Conservation (phyloP, 2,888 invertebrate species). For the Chorisops tibialis region DNA sequence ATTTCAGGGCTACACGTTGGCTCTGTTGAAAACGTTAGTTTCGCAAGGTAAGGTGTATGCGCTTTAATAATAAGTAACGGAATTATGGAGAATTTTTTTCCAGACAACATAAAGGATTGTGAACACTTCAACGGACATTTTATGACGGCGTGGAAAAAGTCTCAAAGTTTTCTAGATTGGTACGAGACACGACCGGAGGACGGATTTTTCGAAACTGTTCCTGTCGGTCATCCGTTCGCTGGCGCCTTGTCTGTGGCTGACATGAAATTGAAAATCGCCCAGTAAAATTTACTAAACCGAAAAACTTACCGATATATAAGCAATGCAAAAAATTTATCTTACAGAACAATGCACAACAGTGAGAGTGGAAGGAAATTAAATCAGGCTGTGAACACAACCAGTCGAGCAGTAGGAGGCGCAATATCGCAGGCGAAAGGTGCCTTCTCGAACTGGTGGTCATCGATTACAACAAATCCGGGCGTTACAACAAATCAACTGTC, state of each 20-base stretch:
- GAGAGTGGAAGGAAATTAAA: slow-evolving; percentile 91
- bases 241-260: slow-evolving; percentile 93
- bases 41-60: slow-evolving; percentile 58
- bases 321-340: background rate
- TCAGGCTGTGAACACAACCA: slow-evolving; percentile 87
- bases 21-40: slow-evolving; percentile 74
- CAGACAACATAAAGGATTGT: slow-evolving; percentile 73
- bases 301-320: background rate
- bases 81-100: slow-evolving; percentile 37
- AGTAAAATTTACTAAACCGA: slow-evolving; percentile 60
- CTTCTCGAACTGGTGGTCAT: slow-evolving; percentile 82
- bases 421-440: slow-evolving; percentile 85
- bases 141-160: slow-evolving; percentile 78
- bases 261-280: slow-evolving; percentile 86
- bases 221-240: slow-evolving; percentile 87
- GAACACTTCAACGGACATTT: slow-evolving; percentile 87
- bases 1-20: slow-evolving; percentile 81
- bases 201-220: slow-evolving; percentile 65
- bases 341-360: slow-evolving; percentile 88
- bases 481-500: background rate
- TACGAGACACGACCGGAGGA: slow-evolving; percentile 60
- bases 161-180: slow-evolving; percentile 89
- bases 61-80: background rate
- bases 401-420: slow-evolving; percentile 86
- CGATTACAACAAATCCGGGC: slow-evolving; percentile 59